Base-by-base conservation (phyloP, 2,797 vertebrate species). In the Rachycentron canadum region DNA sequence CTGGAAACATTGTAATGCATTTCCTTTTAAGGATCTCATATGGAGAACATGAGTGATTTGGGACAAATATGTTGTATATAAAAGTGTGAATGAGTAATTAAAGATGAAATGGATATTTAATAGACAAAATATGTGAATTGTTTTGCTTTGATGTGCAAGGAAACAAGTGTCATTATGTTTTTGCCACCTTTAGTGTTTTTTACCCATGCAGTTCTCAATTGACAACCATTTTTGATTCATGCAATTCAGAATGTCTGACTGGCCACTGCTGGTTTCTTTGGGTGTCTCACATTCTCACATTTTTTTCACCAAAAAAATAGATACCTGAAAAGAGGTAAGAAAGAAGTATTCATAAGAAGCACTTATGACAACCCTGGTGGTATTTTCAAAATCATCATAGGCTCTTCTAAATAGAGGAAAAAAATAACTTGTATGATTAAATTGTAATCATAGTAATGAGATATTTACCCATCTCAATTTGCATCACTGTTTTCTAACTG, bases 11-110 rank as follows among this genome's bases (percentile, higher is more conserved):
- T 5, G 12, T 1, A 25, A 40, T 32, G 4, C 5, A 55, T 38
- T 36, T 53, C 26, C 2, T 30, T 36, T 1, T 25, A 61, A 83
- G 1, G 4, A 25, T 62, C 7, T 57, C 11, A 7, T 38, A 13
- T 28, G 2, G 36, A 49, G 47, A 30, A 28, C 1, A 8, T 36
- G 17, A 47, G 41, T 25, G n/a, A 56, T 72, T 69, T 60, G 21
- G 25, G 16, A 71, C 56, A 34, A 59, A 40, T 78, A 16, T 57
- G 41, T 74, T 78, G 25, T 55, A 45, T 74, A 26, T 61, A 49
- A 28, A 64, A 38, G 12, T 80, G 47, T 80, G 32, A 79, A 76
- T 68, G 36, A 57, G 56, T 67, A 7, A 79, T 76, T 72, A 75
- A 88, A 84, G 16, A 25, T 57, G 0, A 59, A 61, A 36, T 0